Evolutionary conservation across 2,888 invertebrate genomes (phyloP).

Genomic region (Stramonita haemastoma): DNA sequence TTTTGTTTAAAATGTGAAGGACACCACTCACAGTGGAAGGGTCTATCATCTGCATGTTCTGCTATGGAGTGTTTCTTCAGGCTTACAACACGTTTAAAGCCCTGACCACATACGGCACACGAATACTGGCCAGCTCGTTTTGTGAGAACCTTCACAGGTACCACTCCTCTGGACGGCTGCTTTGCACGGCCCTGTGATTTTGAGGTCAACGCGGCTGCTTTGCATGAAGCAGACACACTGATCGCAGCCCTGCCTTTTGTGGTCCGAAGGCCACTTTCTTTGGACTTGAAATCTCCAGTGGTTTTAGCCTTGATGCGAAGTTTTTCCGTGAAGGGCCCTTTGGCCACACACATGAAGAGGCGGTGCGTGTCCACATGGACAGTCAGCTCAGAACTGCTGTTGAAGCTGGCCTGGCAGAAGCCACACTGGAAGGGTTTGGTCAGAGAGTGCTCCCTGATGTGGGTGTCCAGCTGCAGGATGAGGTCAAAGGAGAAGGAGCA

Average conservation of each 20-base stretch:
- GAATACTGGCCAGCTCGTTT: neutral
- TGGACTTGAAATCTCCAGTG: neutral
- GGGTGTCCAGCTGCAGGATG: neutral
- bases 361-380: neutral
- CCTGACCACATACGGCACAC: neutral
- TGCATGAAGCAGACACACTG: neutral
- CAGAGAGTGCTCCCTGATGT: neutral
- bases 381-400: neutral
- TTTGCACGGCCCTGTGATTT: neutral
- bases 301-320: neutral
- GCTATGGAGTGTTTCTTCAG: neutral
- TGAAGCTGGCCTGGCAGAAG: neutral
- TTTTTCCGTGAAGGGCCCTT: neutral
- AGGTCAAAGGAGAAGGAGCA: neutral
- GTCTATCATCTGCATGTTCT: neutral
- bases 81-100: neutral
- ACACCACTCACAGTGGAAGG: neutral
- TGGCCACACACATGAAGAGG: constrained; percentile 11
- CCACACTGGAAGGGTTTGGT: constrained; percentile 24
- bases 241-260: neutral
- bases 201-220: neutral
- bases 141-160: neutral
- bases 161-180: neutral
- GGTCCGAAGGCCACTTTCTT: neutral
- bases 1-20: neutral